Evolutionary conservation across 2,113 vertebrate genomes (phyloP).

Genomic region (Brachionichthys hirsutus): DNA sequence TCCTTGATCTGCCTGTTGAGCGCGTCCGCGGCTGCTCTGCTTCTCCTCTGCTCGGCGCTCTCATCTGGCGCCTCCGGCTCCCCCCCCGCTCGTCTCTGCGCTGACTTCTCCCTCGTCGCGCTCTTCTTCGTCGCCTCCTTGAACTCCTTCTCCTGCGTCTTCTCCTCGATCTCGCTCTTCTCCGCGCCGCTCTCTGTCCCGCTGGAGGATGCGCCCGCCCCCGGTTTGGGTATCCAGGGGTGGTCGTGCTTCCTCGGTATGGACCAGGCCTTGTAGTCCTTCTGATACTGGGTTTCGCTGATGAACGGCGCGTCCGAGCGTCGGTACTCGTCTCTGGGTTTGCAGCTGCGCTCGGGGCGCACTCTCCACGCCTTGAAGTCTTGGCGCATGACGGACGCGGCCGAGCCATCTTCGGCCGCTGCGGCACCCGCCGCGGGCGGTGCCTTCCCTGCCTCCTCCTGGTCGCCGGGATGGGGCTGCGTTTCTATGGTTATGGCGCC

Average conservation of each 20-base stretch:
- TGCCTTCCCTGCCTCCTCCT: constrained; percentile 79
- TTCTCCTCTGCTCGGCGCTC: constrained; percentile 70
- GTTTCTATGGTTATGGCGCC: constrained; percentile 81
- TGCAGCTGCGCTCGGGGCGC: constrained; percentile 92
- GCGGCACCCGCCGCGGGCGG: constrained; percentile 70
- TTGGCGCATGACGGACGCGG: constrained; percentile 91
- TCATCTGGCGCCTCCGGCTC: constrained; percentile 50
- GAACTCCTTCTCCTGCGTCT: constrained; percentile 74
- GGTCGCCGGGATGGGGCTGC: constrained; percentile 77
- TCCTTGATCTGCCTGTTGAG: constrained; percentile 92
- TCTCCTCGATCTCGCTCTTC: constrained; percentile 80
- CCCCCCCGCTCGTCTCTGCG: constrained; percentile 50
- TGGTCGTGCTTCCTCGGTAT: constrained; percentile 91
- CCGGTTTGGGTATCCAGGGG: constrained; percentile 93
- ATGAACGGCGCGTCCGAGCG: constrained; percentile 87
- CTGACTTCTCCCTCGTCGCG: constrained; percentile 61
- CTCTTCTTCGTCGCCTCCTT: constrained; percentile 58
- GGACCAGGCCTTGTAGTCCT: constrained; percentile 96
- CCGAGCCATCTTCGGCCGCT: constrained; percentile 64
- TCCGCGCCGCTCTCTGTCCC: constrained; percentile 73
- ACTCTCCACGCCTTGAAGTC: constrained; percentile 94
- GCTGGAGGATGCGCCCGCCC: constrained; percentile 26
- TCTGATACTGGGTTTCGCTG: constrained; percentile 93
- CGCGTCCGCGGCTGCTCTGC: constrained; percentile 86
- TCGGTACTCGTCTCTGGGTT: constrained; percentile 90